These are phyloP conservation scores for Atherix ibis DNA, from an alignment of 2,888 invertebrate species.

Conservation along the genomic window DNA sequence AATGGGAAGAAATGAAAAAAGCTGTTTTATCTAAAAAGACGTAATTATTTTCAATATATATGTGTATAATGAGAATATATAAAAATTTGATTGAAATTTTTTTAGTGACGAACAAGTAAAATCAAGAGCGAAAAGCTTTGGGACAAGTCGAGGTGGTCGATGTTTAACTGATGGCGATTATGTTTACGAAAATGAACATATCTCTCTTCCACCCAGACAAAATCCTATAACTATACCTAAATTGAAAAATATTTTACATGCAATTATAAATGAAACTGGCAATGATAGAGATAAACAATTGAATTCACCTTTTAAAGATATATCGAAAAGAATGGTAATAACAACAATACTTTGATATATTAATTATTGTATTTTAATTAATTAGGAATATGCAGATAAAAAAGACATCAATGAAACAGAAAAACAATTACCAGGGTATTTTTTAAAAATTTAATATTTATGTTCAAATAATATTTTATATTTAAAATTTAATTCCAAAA, in stretches of 20 bases:
- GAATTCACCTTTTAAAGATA: not conserved
- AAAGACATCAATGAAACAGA: no score
- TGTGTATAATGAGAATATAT: not conserved
- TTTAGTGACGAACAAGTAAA: conserved; percentile 15
- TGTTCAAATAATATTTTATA: no score
- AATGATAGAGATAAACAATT: not conserved
- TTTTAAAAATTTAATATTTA: no score
- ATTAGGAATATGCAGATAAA: no score
- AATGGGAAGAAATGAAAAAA: conserved; percentile 17
- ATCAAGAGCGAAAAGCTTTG: conserved; percentile 10
- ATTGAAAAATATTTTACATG: not conserved
- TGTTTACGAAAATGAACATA: conserved; percentile 10
- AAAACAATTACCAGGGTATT: no score
- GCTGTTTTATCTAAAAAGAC: not conserved
- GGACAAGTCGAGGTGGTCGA: conserved; percentile 5
- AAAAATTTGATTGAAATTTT: conserved; percentile 10
- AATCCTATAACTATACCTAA: not conserved
- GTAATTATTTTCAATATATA: not conserved
- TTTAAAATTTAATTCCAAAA: no score
- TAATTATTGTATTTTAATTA: no score
- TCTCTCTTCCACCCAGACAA: not conserved
- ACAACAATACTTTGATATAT: no score
- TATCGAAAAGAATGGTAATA: not conserved
- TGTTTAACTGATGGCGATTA: conserved; percentile 9
- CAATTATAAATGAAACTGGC: not conserved